These are phyloP conservation scores for Agelas oroides DNA, from an alignment of 37 sponge, comb jelly and placozoan species.

Conservation along the genomic window DNA sequence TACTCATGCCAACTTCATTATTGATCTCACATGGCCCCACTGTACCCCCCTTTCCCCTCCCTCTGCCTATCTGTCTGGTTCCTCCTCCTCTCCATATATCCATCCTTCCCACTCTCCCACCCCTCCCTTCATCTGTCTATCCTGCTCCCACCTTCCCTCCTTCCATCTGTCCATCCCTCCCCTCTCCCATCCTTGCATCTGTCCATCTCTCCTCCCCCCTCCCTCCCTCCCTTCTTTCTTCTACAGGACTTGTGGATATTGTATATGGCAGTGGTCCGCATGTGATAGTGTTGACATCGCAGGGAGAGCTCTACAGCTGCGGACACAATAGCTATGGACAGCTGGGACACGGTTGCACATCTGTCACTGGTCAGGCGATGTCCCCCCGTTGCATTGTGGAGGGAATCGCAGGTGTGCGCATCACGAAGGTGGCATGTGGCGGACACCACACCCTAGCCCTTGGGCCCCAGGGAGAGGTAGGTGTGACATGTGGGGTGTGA, in stretches of 20 bases:
- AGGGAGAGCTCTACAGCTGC: conserved; percentile 87
- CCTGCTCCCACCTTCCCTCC: not conserved
- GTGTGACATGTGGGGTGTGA: not conserved
- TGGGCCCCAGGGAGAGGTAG: conserved; percentile 51
- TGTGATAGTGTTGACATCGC: conserved; percentile 69
- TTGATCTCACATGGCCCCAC: too few species aligned
- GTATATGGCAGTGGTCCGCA: conserved; percentile 89
- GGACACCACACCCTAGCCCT: conserved; percentile 86
- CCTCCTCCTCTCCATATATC: too few species aligned
- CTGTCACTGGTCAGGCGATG: conserved; percentile 6
- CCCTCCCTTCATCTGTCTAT: too few species aligned
- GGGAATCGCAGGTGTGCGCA: conserved; percentile 29
- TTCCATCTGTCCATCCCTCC: too few species aligned
- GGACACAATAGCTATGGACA: conserved; percentile 91
- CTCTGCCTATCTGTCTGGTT: too few species aligned
- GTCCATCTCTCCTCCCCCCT: too few species aligned
- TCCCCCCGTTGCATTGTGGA: conserved; percentile 38
- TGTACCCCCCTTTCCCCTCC: too few species aligned
- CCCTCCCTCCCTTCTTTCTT: too few species aligned
- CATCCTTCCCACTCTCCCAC: too few species aligned
- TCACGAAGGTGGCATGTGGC: conserved; percentile 88
- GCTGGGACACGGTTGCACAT: conserved; percentile 68
- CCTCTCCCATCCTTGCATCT: too few species aligned
- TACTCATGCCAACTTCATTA: too few species aligned
- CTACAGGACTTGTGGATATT: conserved; percentile 42